Conservation (phyloP, 2,113 vertebrate species). For the Suricata suricatta region DNA sequence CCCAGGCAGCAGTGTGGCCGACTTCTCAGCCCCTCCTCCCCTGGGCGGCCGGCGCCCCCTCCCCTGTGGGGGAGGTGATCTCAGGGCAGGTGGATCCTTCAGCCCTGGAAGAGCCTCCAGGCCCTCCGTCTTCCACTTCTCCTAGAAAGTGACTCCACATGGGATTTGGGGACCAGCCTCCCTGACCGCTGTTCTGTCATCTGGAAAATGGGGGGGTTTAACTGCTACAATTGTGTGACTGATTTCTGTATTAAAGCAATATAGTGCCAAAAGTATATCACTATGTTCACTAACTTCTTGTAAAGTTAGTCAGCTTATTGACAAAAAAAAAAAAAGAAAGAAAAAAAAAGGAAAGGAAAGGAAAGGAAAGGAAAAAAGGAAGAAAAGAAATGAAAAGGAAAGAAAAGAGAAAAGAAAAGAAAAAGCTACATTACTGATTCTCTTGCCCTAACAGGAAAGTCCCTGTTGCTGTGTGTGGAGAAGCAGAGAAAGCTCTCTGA, state of each 20-base stretch:
- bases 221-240: not conserved
- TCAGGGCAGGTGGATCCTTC: not conserved
- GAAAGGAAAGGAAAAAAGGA: too few species aligned
- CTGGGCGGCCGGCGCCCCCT: not conserved
- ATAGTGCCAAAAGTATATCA: not conserved
- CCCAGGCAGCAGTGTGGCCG: not conserved
- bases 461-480: not conserved
- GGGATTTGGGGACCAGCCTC: too few species aligned
- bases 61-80: not conserved
- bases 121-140: not conserved
- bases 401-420: not conserved
- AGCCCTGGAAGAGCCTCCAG: fast-evolving
- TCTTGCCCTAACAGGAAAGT: not conserved
- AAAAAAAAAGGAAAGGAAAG: too few species aligned
- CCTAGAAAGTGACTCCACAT: not conserved
- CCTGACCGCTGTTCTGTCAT: not conserved
- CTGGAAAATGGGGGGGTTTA: not conserved
- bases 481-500: not conserved
- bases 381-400: too few species aligned
- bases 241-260: not conserved
- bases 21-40: not conserved
- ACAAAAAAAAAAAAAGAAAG: not conserved
- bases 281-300: not conserved
- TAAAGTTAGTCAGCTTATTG: not conserved
- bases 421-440: not conserved